Percentiles rank a stretch among this genome's conserved stretches.
These are phyloP conservation scores for Harlomillsia oculata DNA, from an alignment of 1,140 invertebrate species.

Conservation along the genomic window DNA sequence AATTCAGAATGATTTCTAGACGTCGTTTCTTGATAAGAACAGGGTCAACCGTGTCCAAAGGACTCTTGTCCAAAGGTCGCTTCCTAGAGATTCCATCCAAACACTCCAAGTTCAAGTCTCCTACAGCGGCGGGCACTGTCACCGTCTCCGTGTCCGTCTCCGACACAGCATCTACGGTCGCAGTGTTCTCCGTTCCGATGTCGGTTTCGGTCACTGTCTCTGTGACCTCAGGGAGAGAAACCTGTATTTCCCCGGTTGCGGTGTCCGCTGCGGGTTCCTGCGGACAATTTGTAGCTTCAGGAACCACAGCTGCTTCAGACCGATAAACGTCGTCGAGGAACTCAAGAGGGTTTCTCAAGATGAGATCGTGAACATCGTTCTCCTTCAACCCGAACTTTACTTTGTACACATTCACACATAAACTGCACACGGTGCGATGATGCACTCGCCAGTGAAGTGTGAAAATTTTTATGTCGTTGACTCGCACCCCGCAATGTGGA, in stretches of 20 bases:
- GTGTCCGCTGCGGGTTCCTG: too few species aligned
- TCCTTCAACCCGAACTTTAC: constrained; percentile 38
- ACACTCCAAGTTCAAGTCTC: too few species aligned
- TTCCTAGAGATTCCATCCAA: too few species aligned
- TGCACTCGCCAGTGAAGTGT: constrained; percentile 38
- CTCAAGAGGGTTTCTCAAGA: constrained; percentile 19
- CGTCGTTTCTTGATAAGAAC: constrained; percentile 13
- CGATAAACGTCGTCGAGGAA: constrained; percentile 3
- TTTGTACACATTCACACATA: constrained; percentile 38
- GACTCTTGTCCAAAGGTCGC: too few species aligned
- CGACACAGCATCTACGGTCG: too few species aligned
- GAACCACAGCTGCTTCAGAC: neutral
- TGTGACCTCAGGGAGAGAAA: too few species aligned
- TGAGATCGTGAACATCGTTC: constrained; percentile 27
- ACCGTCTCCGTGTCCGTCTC: too few species aligned
- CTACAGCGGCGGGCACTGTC: too few species aligned
- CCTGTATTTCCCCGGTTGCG: too few species aligned
- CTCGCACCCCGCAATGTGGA: constrained; percentile 39
- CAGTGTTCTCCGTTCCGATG: too few species aligned
- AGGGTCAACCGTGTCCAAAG: too few species aligned
- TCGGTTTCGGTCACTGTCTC: too few species aligned
- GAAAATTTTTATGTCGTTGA: constrained; percentile 32
- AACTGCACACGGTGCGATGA: constrained; percentile 37
- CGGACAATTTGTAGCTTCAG: neutral
- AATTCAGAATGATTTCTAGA: constrained; percentile 4